These are phyloP conservation scores for Ormyrus labotus DNA, from an alignment of 2,888 invertebrate species.

Conservation along the genomic window DNA sequence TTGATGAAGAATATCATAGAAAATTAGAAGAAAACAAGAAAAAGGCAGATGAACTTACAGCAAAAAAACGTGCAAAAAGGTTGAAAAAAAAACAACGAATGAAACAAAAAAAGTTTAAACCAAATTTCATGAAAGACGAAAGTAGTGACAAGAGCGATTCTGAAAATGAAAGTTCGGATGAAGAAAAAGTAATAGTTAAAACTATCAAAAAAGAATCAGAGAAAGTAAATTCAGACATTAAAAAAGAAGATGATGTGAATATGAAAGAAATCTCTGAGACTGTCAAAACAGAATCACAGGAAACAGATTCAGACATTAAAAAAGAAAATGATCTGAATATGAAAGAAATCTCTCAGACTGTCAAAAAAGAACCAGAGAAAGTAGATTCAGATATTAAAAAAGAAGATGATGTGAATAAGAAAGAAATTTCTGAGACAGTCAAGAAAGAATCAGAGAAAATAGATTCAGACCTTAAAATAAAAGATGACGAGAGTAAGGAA, in stretches of 20 bases:
- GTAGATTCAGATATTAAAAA: conserved; percentile 13
- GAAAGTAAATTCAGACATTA: conserved; percentile 10
- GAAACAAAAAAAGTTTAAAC: conserved; percentile 67
- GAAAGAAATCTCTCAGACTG: not conserved
- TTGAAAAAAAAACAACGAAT: conserved; percentile 84
- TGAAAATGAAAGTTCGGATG: conserved; percentile 71
- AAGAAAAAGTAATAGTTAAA: conserved; percentile 53
- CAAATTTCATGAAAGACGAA: conserved; percentile 12
- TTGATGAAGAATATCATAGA: conserved; percentile 88
- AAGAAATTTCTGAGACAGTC: not conserved
- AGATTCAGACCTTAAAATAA: conserved; percentile 60
- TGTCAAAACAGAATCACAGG: not conserved
- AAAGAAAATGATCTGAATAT: not conserved
- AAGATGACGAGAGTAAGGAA: conserved; percentile 56
- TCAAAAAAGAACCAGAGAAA: not conserved
- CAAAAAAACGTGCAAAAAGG: conserved; percentile 94
- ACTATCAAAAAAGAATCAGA: not conserved
- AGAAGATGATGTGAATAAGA: not conserved
- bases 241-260: not conserved
- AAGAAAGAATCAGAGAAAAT: not conserved
- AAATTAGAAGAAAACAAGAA: conserved; percentile 86
- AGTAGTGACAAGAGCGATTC: conserved; percentile 63
- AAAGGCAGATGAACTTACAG: conserved; percentile 87
- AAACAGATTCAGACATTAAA: conserved; percentile 12
- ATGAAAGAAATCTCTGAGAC: not conserved